Evolutionary conservation across 2,888 invertebrate species (phyloP).

Genomic region (Eupithecia vulgata): DNA sequence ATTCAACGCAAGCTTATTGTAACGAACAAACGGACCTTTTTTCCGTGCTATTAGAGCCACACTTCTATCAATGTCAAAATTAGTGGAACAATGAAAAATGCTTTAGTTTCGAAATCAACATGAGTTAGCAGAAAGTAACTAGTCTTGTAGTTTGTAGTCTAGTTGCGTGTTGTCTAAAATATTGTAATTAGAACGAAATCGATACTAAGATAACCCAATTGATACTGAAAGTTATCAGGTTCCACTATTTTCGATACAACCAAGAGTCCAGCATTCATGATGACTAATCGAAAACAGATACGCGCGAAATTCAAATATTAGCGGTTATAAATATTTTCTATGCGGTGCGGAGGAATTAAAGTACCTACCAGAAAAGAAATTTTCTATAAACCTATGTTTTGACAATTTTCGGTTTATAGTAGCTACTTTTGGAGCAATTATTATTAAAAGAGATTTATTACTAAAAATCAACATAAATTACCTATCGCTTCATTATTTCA

Average conservation of each 20-base stretch:
- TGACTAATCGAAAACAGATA: too few relatives aligned
- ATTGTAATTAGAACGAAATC: background rate
- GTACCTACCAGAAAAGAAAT: too few relatives aligned
- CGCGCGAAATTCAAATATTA: too few relatives aligned
- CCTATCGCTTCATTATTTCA: too few relatives aligned
- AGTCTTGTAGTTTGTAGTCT: background rate
- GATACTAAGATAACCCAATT: background rate
- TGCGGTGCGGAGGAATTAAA: too few relatives aligned
- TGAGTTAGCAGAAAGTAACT: background rate
- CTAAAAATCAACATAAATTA: too few relatives aligned
- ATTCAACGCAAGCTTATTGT: background rate
- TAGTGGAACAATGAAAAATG: slow-evolving; percentile 39
- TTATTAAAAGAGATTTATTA: too few relatives aligned
- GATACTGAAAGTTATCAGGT: background rate
- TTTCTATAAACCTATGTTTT: too few relatives aligned
- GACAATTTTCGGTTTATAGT: too few relatives aligned
- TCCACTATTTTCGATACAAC: background rate
- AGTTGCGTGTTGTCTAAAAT: background rate
- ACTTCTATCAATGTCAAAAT: slow-evolving; percentile 37
- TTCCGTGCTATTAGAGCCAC: background rate
- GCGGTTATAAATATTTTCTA: too few relatives aligned
- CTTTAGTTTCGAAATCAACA: slow-evolving; percentile 42
- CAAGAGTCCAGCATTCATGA: too few relatives aligned
- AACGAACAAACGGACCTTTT: background rate
- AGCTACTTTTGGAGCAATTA: too few relatives aligned